Percentiles rank a stretch among this genome's conserved stretches.
Evolutionary conservation across 1,140 invertebrate species (phyloP).

Genomic region (Drepana arcuata): DNA sequence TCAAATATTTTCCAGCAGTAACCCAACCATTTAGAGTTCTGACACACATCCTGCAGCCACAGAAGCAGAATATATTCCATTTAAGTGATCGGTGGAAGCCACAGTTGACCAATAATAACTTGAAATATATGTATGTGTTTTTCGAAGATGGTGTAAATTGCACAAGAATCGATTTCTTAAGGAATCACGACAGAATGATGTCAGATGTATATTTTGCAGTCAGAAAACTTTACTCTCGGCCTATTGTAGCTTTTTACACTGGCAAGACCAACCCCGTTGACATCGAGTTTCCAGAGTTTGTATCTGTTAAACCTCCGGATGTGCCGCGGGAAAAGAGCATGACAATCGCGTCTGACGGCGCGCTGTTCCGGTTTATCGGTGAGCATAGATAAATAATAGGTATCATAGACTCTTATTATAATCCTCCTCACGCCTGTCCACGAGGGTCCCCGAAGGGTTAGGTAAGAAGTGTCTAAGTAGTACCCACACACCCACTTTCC

Average conservation of each 20-base stretch:
- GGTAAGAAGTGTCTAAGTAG: no score
- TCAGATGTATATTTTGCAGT: slow-evolving; percentile 26
- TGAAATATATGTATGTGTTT: slow-evolving; percentile 37
- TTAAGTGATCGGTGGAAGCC: slow-evolving; percentile 23
- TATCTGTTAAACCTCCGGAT: slow-evolving; percentile 9
- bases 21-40: slow-evolving; percentile 28
- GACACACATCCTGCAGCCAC: slow-evolving; percentile 21
- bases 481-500: no score
- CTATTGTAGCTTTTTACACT: slow-evolving; percentile 40
- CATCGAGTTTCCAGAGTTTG: slow-evolving; percentile 13
- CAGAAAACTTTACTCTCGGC: slow-evolving; percentile 15
- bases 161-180: slow-evolving; percentile 17
- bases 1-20: slow-evolving; percentile 33
- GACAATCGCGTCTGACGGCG: slow-evolving; percentile 25
- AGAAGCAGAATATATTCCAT: slow-evolving; percentile 23
- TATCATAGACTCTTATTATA: no score
- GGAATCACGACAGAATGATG: slow-evolving; percentile 40
- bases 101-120: slow-evolving; percentile 27
- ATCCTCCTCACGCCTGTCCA: no score
- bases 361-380: slow-evolving; percentile 36
- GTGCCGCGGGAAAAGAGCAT: slow-evolving; percentile 15
- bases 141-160: slow-evolving; percentile 33
- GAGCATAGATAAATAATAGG: slow-evolving; percentile 4
- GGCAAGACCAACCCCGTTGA: slow-evolving; percentile 36
- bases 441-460: no score